A percentile compares a stretch with the other conserved stretches of the same genome.
phyloP scores from a whole-genome alignment of 2,888 invertebrate genomes.

The Yponomeuta malinellus region DNA sequence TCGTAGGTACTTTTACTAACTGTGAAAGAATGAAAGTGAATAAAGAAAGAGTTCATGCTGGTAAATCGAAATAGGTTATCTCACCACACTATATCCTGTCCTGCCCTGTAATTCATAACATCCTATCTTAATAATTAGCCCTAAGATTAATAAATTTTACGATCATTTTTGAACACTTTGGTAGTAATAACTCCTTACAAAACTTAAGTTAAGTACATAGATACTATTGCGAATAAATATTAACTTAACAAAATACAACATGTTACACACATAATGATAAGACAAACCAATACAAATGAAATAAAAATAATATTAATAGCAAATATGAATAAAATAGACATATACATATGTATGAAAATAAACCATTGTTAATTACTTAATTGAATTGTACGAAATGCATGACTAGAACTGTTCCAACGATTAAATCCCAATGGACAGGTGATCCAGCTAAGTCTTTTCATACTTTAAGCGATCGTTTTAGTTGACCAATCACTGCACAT shows the following conservation, averaged over 20 bases:
- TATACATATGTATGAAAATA: not conserved
- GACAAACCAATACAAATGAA: conserved; percentile 7
- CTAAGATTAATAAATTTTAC: not conserved
- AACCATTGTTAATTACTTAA: not conserved
- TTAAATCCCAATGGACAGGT: not conserved
- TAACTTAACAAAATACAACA: conserved; percentile 23
- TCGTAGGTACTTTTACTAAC: not conserved
- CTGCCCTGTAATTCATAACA: conserved; percentile 58
- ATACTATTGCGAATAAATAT: conserved; percentile 4
- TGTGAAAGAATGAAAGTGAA: not conserved
- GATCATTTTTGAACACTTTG: conserved; percentile 16
- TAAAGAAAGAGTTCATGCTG: conserved; percentile 43
- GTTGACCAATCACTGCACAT: too few species aligned
- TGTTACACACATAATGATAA: conserved; percentile 20
- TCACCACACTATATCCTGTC: conserved; percentile 65
- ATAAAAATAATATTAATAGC: not conserved
- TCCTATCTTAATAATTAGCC: conserved; percentile 1
- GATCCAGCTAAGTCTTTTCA: too few species aligned
- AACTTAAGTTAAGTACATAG: conserved; percentile 24
- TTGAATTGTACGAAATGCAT: not conserved
- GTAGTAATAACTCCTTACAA: conserved; percentile 17
- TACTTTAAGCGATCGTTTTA: too few species aligned
- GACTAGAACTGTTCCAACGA: not conserved
- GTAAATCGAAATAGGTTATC: conserved; percentile 42
- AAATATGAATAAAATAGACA: not conserved